Evolutionary conservation across 2,797 vertebrate species (phyloP), one percentile per base, ranked within the genome.

Genomic region (Lacerta agilis): DNA sequence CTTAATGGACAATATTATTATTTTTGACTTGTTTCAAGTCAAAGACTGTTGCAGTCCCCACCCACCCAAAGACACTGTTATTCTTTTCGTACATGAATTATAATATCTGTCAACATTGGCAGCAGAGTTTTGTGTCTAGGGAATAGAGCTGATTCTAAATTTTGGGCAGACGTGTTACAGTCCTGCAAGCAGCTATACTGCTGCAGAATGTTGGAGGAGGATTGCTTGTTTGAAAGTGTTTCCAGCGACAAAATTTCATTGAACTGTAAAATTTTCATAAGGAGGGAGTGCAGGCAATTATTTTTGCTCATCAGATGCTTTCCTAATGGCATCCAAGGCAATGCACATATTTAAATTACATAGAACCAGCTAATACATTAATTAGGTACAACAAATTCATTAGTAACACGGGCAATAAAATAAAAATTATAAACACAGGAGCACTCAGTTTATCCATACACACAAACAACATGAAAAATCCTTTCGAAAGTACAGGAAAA

Each of bases 11-110:
- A 85, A 49, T 83, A 55, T 55, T 27, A n/a, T 69, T 27, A 27
- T 27, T 69, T 69, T 82, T 69, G 66, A 41, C 61, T 33, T 84
- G n/a, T 83, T 6, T 71, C 33, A 55, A 86, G 43, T 55, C 49
- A 55, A 82, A 49, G 2, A 5, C 13, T 91, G 89, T 78, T 83
- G 86, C 69, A 1, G 43, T 67, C 82, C 27, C 17, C 79, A 27
- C 45, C 2, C 15, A 18, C 3, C 36, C 6, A 4, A 83, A 49
- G 76, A 82, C 58, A 41, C 83, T 10, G 29, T 41, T 91, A 88
- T 93, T 41, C 3, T 71, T 90, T 91, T 79, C 90, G 18, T 79
- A 82, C 1, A 0, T 82, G 43, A 75, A 41, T 33, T 61, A 1
- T 3, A 55, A 3, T 1, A 43, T 1, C 81, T 0, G 4, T 83